Percentiles rank a stretch among this genome's conserved stretches.
Conservation (phyloP, 2,113 vertebrate species). For the Campylomormyrus numenius region DNA sequence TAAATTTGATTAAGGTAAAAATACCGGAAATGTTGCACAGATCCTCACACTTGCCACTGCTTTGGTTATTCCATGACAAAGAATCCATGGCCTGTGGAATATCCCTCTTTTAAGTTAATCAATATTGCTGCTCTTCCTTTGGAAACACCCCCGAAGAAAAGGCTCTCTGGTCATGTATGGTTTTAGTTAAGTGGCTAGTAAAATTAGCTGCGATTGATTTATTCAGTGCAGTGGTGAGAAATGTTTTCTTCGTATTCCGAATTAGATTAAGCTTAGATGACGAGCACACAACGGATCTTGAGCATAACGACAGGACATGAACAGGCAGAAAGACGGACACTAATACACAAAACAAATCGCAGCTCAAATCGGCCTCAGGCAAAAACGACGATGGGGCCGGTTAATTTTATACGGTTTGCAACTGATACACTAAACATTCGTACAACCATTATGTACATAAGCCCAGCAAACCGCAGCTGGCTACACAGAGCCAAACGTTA, state of each 20-base stretch:
- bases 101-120: slow-evolving; percentile 46
- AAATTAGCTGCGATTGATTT: slow-evolving; percentile 63
- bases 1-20: background rate
- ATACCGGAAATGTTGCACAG: slow-evolving; percentile 30
- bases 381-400: background rate
- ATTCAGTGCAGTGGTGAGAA: slow-evolving; percentile 55
- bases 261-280: slow-evolving; percentile 44
- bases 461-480: background rate
- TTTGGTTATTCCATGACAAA: slow-evolving; percentile 35
- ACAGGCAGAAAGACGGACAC: slow-evolving; percentile 16
- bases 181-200: slow-evolving; percentile 49
- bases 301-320: slow-evolving; percentile 26
- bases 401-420: background rate
- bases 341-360: slow-evolving; percentile 6
- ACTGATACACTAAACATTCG: background rate
- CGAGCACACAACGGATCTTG: slow-evolving; percentile 33
- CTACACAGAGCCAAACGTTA: background rate
- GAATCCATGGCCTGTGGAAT: slow-evolving; percentile 47
- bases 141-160: slow-evolving; percentile 17
- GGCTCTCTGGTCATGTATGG: slow-evolving; percentile 38
- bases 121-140: slow-evolving; percentile 49
- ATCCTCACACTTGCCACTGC: slow-evolving; percentile 23
- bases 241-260: slow-evolving; percentile 56
- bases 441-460: background rate
- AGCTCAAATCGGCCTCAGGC: background rate